A percentile compares a stretch with the other conserved stretches of the same genome.
Evolutionary conservation across 1,140 invertebrate species (phyloP).

Genomic region (Drosophila kikkawai): DNA sequence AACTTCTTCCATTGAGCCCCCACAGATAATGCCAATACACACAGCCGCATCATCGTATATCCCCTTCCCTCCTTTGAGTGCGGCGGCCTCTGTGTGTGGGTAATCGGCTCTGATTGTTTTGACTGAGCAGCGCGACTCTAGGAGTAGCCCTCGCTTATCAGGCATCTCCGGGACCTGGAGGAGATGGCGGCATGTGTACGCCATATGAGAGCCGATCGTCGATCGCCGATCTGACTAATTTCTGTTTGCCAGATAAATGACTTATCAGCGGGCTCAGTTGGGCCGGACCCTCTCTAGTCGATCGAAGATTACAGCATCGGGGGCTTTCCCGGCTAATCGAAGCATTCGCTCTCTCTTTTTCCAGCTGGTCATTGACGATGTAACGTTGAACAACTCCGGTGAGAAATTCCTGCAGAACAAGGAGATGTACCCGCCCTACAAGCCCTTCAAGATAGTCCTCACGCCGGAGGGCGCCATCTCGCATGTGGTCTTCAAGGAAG

Average conservation of each 20-base stretch:
- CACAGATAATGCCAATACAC: constrained; percentile 56
- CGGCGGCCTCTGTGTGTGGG: constrained; percentile 12
- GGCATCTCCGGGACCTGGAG: constrained; percentile 3
- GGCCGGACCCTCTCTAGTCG: constrained; percentile 19
- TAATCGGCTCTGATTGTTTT: constrained; percentile 75
- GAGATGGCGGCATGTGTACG: constrained; percentile 34
- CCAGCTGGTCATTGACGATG: constrained; percentile 83
- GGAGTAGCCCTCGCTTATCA: constrained; percentile 63
- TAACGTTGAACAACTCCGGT: constrained; percentile 81
- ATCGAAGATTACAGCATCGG: constrained; percentile 22
- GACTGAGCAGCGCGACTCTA: constrained; percentile 44
- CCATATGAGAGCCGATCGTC: constrained; percentile 41
- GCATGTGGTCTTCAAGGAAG: constrained; percentile 84
- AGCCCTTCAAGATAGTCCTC: constrained; percentile 81
- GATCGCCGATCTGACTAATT: constrained; percentile 35
- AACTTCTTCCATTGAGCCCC: constrained; percentile 76
- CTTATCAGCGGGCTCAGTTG: constrained; percentile 38
- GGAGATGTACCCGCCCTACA: constrained; percentile 84
- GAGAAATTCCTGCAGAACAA: constrained; percentile 84
- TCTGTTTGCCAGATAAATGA: constrained; percentile 37
- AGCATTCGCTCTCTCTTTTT: background rate
- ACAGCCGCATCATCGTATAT: constrained; percentile 14
- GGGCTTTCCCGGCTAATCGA: constrained; percentile 29
- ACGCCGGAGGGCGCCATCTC: constrained; percentile 70
- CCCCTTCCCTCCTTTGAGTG: constrained; percentile 18